Evolutionary conservation across 92 coral and sea anemone genomes (phyloP).

Genomic region (Pocillopora meandrina): DNA sequence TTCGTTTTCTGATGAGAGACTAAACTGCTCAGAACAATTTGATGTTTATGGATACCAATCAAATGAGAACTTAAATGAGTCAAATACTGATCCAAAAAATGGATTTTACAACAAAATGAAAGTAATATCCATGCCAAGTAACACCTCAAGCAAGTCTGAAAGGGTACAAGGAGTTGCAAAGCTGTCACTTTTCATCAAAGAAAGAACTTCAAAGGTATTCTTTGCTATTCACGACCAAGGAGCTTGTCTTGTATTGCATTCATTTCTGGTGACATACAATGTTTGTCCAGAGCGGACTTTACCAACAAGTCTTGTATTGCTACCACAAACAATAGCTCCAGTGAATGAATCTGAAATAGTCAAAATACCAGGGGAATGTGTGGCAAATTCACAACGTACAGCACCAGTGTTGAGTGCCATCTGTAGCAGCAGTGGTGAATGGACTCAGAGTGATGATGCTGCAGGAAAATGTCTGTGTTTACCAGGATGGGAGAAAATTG

Average conservation of each 20-base stretch:
- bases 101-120: slow-evolving; percentile 22
- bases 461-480: slow-evolving; percentile 63
- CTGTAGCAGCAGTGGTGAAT: slow-evolving; percentile 65
- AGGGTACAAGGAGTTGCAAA: slow-evolving; percentile 16
- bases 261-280: slow-evolving; percentile 51
- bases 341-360: slow-evolving; percentile 52
- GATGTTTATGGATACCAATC: slow-evolving; percentile 56
- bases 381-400: slow-evolving; percentile 48
- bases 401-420: slow-evolving; percentile 54
- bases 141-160: neutral
- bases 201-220: slow-evolving; percentile 46
- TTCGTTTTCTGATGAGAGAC: neutral
- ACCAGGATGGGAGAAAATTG: slow-evolving; percentile 57
- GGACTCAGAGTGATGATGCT: slow-evolving; percentile 40
- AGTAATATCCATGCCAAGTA: neutral
- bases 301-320: slow-evolving; percentile 47
- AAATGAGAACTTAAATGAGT: slow-evolving; percentile 13
- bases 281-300: slow-evolving; percentile 61
- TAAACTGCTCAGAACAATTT: slow-evolving; percentile 37
- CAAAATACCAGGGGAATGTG: slow-evolving; percentile 56
- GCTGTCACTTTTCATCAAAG: slow-evolving; percentile 37
- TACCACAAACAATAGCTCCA: slow-evolving; percentile 70
- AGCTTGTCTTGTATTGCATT: slow-evolving; percentile 48
- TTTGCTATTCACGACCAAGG: slow-evolving; percentile 73
- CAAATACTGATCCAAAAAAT: slow-evolving; percentile 39